phyloP scores from a whole-genome alignment of 2,113 vertebrate genomes.

The Zosterops japonicus region DNA sequence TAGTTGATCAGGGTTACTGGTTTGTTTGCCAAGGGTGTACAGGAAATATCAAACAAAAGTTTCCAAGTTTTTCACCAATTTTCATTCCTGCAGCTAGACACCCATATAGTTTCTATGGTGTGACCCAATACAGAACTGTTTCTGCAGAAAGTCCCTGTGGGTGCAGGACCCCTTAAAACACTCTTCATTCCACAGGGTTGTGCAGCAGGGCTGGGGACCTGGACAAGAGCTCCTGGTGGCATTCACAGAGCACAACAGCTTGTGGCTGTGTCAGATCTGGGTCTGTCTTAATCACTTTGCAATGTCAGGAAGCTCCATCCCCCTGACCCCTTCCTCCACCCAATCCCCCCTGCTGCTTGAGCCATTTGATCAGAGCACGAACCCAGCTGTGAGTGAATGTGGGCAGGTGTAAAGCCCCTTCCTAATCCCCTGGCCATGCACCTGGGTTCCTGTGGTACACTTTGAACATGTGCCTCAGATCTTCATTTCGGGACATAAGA shows the following conservation, averaged over 20 bases:
- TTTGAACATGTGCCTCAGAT: constrained; percentile 19
- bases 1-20: background rate
- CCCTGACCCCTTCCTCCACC: background rate
- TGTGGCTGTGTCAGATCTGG: background rate
- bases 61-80: background rate
- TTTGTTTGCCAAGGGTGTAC: background rate
- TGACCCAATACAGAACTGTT: background rate
- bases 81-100: background rate
- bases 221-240: background rate
- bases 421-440: constrained; percentile 2
- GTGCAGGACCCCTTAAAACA: background rate
- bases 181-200: background rate
- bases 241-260: fast-evolving
- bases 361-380: background rate
- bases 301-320: background rate
- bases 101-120: fast-evolving
- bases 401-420: constrained; percentile 14
- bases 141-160: background rate
- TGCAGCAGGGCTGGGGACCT: background rate
- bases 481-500: background rate
- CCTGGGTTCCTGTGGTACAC: background rate
- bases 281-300: background rate
- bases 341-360: background rate
- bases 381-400: background rate
- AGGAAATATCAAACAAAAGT: background rate